Conservation (phyloP, 53 echinoderm and acorn worm genomes). For the Hippasteria phrygiana region DNA sequence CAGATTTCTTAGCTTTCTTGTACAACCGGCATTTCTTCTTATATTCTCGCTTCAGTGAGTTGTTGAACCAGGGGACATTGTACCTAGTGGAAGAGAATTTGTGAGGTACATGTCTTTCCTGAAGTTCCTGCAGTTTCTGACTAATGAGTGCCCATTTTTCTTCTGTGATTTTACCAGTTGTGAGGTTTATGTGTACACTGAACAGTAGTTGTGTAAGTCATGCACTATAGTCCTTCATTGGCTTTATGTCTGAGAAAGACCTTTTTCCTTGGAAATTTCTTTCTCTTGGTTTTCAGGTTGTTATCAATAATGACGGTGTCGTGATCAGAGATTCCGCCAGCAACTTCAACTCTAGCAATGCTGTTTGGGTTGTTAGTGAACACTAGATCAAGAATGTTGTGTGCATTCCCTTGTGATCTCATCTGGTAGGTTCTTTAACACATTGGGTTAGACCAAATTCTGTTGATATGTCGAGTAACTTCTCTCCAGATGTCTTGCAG, state of each 20-base stretch:
- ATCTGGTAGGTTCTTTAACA: too few species aligned
- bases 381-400: too few species aligned
- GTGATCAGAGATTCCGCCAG: too few species aligned
- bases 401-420: too few species aligned
- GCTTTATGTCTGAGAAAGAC: neutral
- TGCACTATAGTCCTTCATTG: neutral
- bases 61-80: neutral
- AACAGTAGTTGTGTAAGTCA: neutral
- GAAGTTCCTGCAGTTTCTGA: neutral
- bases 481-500: too few species aligned
- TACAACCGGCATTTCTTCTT: neutral
- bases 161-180: constrained; percentile 9
- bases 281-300: neutral
- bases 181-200: neutral
- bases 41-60: neutral
- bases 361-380: too few species aligned
- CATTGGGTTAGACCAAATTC: too few species aligned
- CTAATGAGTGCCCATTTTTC: neutral
- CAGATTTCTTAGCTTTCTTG: neutral
- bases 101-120: neutral
- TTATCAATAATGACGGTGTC: too few species aligned
- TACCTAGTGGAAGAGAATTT: neutral
- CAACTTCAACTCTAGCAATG: too few species aligned
- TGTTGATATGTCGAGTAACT: too few species aligned
- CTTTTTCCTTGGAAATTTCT: neutral